A percentile compares a stretch with the other conserved stretches of the same genome.
These are phyloP conservation scores for Keiferia lycopersicella DNA, from an alignment of 2,888 invertebrate genomes.

Conservation along the genomic window DNA sequence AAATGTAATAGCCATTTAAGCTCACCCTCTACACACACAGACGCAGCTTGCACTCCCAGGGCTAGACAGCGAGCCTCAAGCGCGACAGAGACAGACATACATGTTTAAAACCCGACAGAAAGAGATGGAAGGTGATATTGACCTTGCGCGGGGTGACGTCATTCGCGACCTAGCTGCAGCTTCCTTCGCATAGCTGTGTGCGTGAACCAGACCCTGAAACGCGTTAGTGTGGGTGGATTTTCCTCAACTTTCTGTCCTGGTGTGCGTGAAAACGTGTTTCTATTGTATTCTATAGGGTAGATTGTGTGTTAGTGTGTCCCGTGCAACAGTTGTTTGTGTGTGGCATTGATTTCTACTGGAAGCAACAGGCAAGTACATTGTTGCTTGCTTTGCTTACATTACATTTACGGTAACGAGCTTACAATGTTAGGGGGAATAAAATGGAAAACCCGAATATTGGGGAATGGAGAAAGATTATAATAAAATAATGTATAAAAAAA, in stretches of 20 bases:
- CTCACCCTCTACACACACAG: slow-evolving; percentile 32
- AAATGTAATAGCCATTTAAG: not conserved
- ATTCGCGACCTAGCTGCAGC: slow-evolving; percentile 82
- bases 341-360: slow-evolving; percentile 70
- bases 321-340: slow-evolving; percentile 21
- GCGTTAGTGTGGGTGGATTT: slow-evolving; percentile 45
- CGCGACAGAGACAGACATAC: slow-evolving; percentile 45
- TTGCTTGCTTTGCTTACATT: slow-evolving; percentile 29
- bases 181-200: slow-evolving; percentile 58
- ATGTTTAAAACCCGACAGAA: slow-evolving; percentile 23
- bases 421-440: not conserved
- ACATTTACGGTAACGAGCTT: slow-evolving; percentile 20
- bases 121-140: slow-evolving; percentile 71
- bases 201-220: slow-evolving; percentile 77
- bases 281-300: slow-evolving; percentile 28
- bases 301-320: slow-evolving; percentile 21
- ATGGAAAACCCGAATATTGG: not conserved
- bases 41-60: slow-evolving; percentile 55
- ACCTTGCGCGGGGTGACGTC: slow-evolving; percentile 81
- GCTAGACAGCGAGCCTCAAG: slow-evolving; percentile 62
- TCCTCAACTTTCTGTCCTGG: slow-evolving; percentile 37
- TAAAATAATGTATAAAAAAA: no score
- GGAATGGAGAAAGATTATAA: not conserved
- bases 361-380: slow-evolving; percentile 60
- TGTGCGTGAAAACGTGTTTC: slow-evolving; percentile 28